phyloP scores from a whole-genome alignment of 1,140 invertebrate genomes.

The Prorops nasuta region DNA sequence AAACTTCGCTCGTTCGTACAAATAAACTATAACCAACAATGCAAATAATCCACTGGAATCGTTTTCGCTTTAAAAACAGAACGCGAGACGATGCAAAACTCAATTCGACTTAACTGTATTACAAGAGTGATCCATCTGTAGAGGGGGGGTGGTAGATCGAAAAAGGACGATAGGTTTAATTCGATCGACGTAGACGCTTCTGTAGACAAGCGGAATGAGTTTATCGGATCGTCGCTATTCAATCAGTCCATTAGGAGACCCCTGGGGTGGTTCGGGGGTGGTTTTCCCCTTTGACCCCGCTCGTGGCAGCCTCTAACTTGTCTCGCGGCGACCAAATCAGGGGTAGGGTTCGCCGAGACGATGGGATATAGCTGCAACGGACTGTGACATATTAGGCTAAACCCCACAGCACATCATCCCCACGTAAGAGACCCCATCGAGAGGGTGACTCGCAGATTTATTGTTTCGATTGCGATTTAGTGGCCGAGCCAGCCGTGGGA shows the following conservation, averaged over 20 bases:
- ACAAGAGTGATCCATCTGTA: too few relatives aligned
- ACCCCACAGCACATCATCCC: constrained; percentile 45
- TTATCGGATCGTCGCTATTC: constrained; percentile 54
- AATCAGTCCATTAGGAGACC: constrained; percentile 52
- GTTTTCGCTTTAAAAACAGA: too few relatives aligned
- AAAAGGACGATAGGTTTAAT: constrained; percentile 28
- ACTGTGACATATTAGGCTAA: constrained; percentile 57
- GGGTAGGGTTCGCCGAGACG: constrained; percentile 16
- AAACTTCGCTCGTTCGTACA: too few relatives aligned
- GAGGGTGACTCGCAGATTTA: constrained; percentile 50
- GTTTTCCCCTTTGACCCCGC: background rate
- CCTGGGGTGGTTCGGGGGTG: constrained; percentile 9
- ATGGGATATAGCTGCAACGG: constrained; percentile 50
- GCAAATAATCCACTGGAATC: too few relatives aligned
- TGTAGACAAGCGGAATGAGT: constrained; percentile 22
- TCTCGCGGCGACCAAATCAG: too few relatives aligned
- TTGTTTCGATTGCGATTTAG: constrained; percentile 49
- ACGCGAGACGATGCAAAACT: too few relatives aligned
- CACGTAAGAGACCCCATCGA: constrained; percentile 34
- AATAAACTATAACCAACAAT: too few relatives aligned
- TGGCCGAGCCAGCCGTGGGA: constrained; percentile 41
- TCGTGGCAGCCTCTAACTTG: too few relatives aligned
- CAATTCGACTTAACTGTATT: too few relatives aligned
- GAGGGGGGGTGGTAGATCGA: constrained; percentile 4
- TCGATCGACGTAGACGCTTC: constrained; percentile 19